Conservation (phyloP, 2,113 vertebrate species). For the Oryzias javanicus region DNA sequence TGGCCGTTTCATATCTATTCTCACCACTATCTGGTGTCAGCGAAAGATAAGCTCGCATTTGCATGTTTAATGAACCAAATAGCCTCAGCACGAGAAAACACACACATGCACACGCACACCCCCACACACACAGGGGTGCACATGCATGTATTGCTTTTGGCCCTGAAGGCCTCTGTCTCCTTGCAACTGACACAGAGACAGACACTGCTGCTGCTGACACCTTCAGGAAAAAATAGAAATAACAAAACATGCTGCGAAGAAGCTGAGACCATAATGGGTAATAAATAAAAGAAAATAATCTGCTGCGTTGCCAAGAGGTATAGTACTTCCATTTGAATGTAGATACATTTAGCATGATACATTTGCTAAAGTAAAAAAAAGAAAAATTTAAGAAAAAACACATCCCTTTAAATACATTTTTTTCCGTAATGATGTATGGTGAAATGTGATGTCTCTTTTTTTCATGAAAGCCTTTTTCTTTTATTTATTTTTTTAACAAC, state of each 20-base stretch:
- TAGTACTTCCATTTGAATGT: too few relatives aligned
- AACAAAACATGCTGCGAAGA: slow-evolving; percentile 15
- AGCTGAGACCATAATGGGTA: not conserved
- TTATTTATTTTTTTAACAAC: too few relatives aligned
- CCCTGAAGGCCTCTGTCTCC: slow-evolving; percentile 54
- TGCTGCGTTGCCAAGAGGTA: not conserved
- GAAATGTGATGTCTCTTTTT: too few relatives aligned
- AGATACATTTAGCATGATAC: too few relatives aligned
- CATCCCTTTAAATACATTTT: too few relatives aligned
- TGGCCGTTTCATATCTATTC: slow-evolving; percentile 73
- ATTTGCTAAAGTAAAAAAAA: too few relatives aligned
- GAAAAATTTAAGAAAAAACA: too few relatives aligned
- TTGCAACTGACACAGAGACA: slow-evolving; percentile 58
- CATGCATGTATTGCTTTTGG: slow-evolving; percentile 23
- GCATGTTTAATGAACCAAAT: slow-evolving; percentile 81
- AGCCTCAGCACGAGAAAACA: slow-evolving; percentile 51
- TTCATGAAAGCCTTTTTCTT: too few relatives aligned
- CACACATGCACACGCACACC: slow-evolving; percentile 33
- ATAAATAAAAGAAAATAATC: not conserved
- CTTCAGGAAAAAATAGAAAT: slow-evolving; percentile 47
- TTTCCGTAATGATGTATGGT: too few relatives aligned
- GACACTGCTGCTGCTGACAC: slow-evolving; percentile 64
- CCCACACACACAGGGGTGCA: slow-evolving; percentile 1
- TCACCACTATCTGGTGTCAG: slow-evolving; percentile 79
- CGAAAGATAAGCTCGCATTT: slow-evolving; percentile 82